Base-by-base conservation (phyloP, 1,140 invertebrate genomes). In the Forficula auricularia region DNA sequence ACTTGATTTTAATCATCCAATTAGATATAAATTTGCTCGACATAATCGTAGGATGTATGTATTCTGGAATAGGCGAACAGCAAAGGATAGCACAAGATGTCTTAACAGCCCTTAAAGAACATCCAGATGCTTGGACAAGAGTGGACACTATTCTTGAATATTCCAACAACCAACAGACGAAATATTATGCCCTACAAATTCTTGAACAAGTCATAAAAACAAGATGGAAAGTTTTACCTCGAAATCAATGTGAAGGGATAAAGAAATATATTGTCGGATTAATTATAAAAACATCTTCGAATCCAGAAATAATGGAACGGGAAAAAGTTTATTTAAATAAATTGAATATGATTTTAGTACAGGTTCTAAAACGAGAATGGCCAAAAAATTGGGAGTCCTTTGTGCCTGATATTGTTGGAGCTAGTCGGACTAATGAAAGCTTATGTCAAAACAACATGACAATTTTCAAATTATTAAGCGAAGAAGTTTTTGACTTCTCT, bases 381-480 rank as follows among this genome's bases (percentile, higher is more conserved):
- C 95, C 95, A 37, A 91, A 92, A 57, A 96, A 98, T 59, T 99
- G 95, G 95, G 88, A 95, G 55, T 84, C 86, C 7, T 99, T 99
- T 61, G 98, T 99, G 48, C 78, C 82, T 56, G 95, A 99, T 56
- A 98, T 99, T 63, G 94, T 99, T 40, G 94, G 92, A 31, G 89
- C 94, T 10, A 94, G 89, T 57, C 96, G 97, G 68, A 97, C 91
- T 12, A 97, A 96, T 60, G 95, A 98, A 63, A 89, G 85, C 53
- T 71, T 98, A 7, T 98, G 95, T 70, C 91, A 97, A 65, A 99
- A 99, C 60, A 99, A 98, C 57, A 98, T 99, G 91, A 80, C 81
- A 13, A 98, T 99, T 54, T 66, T 99, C 42, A 96, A 97, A 63
- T 68, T 98, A 42, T 67, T 99, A 1, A 94, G 90, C 62, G 95